Evolutionary conservation across 2,888 invertebrate species (phyloP).

Genomic region (Plebejus argus): DNA sequence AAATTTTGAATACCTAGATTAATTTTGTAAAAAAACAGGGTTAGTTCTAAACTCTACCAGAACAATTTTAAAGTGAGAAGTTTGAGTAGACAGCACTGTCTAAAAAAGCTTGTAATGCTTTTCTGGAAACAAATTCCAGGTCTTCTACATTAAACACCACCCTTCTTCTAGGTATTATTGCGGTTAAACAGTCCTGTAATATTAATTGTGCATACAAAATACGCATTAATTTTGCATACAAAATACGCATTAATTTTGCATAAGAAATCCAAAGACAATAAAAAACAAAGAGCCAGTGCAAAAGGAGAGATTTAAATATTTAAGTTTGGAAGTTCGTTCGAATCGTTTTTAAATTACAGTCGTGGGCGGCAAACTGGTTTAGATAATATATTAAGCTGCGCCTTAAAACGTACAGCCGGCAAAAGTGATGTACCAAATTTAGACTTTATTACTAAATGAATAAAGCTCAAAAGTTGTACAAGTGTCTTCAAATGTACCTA

Average conservation of each 20-base stretch:
- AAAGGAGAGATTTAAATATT: constrained; percentile 44
- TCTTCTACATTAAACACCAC: not conserved
- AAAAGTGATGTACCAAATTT: not conserved
- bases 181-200: not conserved
- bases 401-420: not conserved
- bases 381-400: too few species aligned
- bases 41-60: too few species aligned
- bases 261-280: not conserved
- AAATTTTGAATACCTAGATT: too few species aligned
- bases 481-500: not conserved
- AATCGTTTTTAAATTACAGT: constrained; percentile 14
- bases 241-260: not conserved
- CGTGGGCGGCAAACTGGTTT: constrained; percentile 9
- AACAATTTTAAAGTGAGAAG: too few species aligned
- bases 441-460: not conserved
- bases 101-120: too few species aligned
- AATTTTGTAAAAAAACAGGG: too few species aligned
- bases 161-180: not conserved
- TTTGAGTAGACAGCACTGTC: too few species aligned
- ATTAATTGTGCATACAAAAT: not conserved
- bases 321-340: constrained; percentile 18
- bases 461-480: not conserved
- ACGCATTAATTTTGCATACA: too few species aligned
- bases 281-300: constrained; percentile 45
- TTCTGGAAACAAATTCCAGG: too few species aligned